Base-by-base conservation (phyloP, 2,797 vertebrate species). In the Pygocentrus nattereri region DNA sequence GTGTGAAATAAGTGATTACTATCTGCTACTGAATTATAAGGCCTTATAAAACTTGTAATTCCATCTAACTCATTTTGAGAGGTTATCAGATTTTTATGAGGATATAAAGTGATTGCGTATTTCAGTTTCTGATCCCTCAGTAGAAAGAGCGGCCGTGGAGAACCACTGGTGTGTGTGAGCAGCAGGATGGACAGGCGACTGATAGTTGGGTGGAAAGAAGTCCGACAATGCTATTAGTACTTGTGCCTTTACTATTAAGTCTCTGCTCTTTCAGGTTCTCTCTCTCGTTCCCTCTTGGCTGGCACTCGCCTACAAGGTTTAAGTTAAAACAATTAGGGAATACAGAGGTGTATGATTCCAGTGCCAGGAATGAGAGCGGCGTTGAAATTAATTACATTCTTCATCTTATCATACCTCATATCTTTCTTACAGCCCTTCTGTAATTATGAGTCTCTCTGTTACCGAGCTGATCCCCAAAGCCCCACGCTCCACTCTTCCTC, bases 381-480 rank as follows among this genome's bases (percentile, higher is more conserved):
- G 76, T 71, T 78, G 13, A 84, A 87, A 87, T 87, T 87, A 88
- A 88, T 88, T 88, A 90, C 79, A 75, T 87, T 88, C 84, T 86
- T 88, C 56, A 69, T 86, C 78, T 85, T 74, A 86, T 87, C 73
- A 81, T 87, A 79, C 74, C 82, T 71, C 84, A 83, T 71, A 74
- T 70, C 19, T 27, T 70, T 80, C 49, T 85, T 56, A 65, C 65
- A 73, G 23, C 25, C 59, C 76, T 65, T 74, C 47, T 58, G 58
- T 87, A 86, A 89, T 89, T 86, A 87, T 71, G 71, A 73, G 69
- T 23, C 70, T 65, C 79, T 72, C 38, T 71, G 31, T 70, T 65
- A 65, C 58, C 5, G 61, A 83, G 67, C 64, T 41, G 79, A 69
- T 80, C 82, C 79, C 69, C 70, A 59, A 76, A 81, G 59, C 65